Base-by-base conservation (phyloP, 2,113 vertebrate species). In the Gallinago undulata region DNA sequence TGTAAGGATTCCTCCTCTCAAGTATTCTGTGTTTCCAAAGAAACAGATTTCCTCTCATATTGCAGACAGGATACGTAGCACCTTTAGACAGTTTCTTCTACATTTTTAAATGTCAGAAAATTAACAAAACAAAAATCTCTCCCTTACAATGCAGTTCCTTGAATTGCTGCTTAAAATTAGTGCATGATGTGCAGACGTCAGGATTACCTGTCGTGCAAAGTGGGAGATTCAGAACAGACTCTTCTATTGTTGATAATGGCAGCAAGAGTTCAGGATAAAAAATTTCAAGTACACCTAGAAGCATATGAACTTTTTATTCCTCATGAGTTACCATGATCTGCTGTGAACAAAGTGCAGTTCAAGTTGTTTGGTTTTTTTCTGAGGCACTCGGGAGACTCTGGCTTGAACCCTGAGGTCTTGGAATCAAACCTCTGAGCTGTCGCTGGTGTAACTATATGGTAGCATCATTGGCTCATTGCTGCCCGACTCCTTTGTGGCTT, bases 381-480 rank as follows among this genome's bases (percentile, higher is more conserved):
- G 95, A 98, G 98, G 98, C 98, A 98, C 97, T 97, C 92, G 95
- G 96, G 97, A 97, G 96, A n/a, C 27, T 76, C 37, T 50, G 48
- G 55, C 6, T 94, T 79, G 72, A 90, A 39, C 73, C 39, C 50
- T 35, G 19, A 3, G 7, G 64, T n/a, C 37, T 8, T 13, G 53
- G 37, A 53, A 56, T 99, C 98, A 99, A 89, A 99, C 99, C 96
- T 99, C 99, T 0, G 99, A 99, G 97, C 99, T 99, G 97, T 99
- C 98, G 0, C 94, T 95, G 88, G 91, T 96, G 33, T 92, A 97
- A 92, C 81, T 96, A 47, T 80, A 97, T 0, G 95, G 82, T 39
- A 74, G 23, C 98, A 98, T 96, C 98, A 98, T 98, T 28, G 98
- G 98, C 93, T 99, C 97, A 0, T 96, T 96, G 96, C 98, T 98